phyloP scores from a whole-genome alignment of 2,888 invertebrate genomes.

The Belgica antarctica region DNA sequence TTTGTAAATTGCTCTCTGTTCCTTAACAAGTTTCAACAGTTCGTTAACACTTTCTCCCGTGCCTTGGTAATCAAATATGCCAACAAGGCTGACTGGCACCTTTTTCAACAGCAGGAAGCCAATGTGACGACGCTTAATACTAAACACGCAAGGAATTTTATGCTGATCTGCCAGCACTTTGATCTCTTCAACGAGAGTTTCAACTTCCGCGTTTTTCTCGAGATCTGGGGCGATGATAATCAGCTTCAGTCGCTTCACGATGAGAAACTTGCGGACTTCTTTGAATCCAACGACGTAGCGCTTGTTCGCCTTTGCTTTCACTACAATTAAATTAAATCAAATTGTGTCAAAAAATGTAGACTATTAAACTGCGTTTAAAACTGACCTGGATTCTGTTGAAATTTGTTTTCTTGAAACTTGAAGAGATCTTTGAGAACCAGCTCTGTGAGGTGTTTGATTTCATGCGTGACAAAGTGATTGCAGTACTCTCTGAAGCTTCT shows the following conservation, averaged over 20 bases:
- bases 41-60: conserved; percentile 55
- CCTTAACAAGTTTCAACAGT: conserved; percentile 47
- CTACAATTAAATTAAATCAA: conserved; percentile 44
- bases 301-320: conserved; percentile 59
- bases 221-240: conserved; percentile 65
- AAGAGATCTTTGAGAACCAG: conserved; percentile 15
- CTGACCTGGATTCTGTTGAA: conserved; percentile 33
- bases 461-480: conserved; percentile 12
- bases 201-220: conserved; percentile 57
- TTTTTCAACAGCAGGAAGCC: conserved; percentile 61
- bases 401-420: conserved; percentile 37
- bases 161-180: conserved; percentile 57
- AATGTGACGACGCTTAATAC: conserved; percentile 59
- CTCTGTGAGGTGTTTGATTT: conserved; percentile 17
- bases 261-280: conserved; percentile 61
- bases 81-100: conserved; percentile 62
- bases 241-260: conserved; percentile 60
- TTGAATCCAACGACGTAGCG: conserved; percentile 64
- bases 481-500: conserved; percentile 37
- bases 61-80: conserved; percentile 63
- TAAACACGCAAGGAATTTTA: conserved; percentile 61
- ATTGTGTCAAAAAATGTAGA: no score
- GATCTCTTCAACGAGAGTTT: conserved; percentile 58
- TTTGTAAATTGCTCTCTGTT: conserved; percentile 47
- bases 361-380: no score